Percentiles rank a stretch among this genome's conserved stretches.
These are phyloP conservation scores for Pocillopora verrucosa DNA, from an alignment of 64 coral and sea anemone genomes.

Conservation along the genomic window DNA sequence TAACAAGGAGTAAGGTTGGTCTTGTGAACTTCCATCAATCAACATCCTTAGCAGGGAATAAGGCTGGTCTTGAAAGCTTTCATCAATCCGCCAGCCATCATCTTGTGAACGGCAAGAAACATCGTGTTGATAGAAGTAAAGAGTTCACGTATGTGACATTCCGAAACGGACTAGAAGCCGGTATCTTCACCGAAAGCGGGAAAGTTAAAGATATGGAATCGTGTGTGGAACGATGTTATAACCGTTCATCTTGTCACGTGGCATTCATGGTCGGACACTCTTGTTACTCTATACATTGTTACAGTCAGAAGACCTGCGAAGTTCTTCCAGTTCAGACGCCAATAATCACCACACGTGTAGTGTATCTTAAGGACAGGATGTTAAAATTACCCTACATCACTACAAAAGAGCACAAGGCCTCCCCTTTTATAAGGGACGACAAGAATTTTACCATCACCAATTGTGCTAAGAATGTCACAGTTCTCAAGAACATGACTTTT, in stretches of 20 bases:
- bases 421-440: neutral
- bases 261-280: slow-evolving; percentile 71
- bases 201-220: slow-evolving; percentile 70
- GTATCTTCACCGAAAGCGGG: slow-evolving; percentile 67
- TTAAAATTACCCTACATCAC: slow-evolving; percentile 48
- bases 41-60: neutral
- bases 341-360: slow-evolving; percentile 66
- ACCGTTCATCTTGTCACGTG: slow-evolving; percentile 61
- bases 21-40: neutral
- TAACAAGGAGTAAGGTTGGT: neutral
- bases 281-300: slow-evolving; percentile 89
- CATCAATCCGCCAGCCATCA: neutral
- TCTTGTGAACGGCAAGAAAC: neutral
- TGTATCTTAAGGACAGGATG: slow-evolving; percentile 77
- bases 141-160: slow-evolving; percentile 80
- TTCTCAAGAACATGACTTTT: slow-evolving; percentile 83
- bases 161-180: slow-evolving; percentile 65
- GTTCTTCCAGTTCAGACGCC: slow-evolving; percentile 64
- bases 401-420: neutral
- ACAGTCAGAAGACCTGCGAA: slow-evolving; percentile 78
- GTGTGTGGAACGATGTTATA: slow-evolving; percentile 69
- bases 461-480: slow-evolving; percentile 60
- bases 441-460: slow-evolving; percentile 20
- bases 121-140: slow-evolving; percentile 52
- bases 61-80: neutral